Conservation (phyloP, 2,113 vertebrate genomes). For the Ochotona curzoniae region DNA sequence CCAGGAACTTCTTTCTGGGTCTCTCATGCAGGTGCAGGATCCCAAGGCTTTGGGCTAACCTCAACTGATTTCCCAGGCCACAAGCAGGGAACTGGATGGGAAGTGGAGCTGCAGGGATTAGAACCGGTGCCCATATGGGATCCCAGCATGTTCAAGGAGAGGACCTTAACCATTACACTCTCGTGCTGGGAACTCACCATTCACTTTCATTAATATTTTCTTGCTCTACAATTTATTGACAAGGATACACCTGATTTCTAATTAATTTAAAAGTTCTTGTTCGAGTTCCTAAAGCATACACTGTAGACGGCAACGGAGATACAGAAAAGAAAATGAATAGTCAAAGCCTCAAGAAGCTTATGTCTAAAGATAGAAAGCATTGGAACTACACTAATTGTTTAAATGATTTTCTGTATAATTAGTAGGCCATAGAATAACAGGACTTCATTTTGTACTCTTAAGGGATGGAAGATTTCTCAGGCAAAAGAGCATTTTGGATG, state of each 20-base stretch:
- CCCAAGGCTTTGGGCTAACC: too few relatives aligned
- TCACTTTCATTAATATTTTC: neutral
- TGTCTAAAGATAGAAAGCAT: neutral
- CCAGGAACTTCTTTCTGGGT: too few relatives aligned
- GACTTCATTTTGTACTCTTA: neutral
- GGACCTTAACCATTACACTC: too few relatives aligned
- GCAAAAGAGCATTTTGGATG: neutral
- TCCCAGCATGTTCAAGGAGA: too few relatives aligned
- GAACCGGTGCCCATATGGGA: too few relatives aligned
- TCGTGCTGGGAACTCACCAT: neutral
- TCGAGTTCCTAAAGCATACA: neutral
- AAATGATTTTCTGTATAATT: neutral
- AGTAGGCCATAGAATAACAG: neutral
- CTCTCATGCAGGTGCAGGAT: too few relatives aligned
- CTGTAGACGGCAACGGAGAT: neutral
- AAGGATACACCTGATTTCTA: neutral
- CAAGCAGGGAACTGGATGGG: too few relatives aligned
- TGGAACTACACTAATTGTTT: neutral
- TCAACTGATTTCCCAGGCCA: too few relatives aligned
- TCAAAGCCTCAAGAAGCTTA: neutral
- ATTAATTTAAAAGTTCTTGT: neutral
- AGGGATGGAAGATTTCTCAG: neutral
- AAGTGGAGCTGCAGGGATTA: too few relatives aligned
- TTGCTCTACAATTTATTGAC: neutral
- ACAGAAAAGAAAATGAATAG: constrained; percentile 53